Percentiles rank a stretch among this genome's conserved stretches.
Conservation (phyloP, 2,113 vertebrate species). For the Brachypodius melanocephalos region DNA sequence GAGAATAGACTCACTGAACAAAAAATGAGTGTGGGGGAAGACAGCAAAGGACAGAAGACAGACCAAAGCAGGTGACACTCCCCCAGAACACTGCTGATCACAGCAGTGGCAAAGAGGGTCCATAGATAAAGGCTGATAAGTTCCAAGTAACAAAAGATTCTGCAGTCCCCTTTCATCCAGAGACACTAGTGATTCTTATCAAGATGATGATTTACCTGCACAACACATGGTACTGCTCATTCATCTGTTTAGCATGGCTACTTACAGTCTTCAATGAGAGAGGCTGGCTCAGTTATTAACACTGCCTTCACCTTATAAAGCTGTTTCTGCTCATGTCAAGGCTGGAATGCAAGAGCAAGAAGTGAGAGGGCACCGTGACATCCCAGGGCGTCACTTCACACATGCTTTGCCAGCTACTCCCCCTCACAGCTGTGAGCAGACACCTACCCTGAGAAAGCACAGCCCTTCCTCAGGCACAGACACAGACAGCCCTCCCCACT, state of each 20-base stretch:
- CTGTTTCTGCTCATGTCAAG: neutral
- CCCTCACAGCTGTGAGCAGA: neutral
- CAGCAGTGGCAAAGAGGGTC: rapidly evolving
- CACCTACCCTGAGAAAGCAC: neutral
- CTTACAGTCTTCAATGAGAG: neutral
- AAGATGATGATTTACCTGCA: neutral
- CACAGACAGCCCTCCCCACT: neutral
- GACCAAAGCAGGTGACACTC: neutral
- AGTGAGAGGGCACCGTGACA: neutral
- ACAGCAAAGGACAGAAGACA: neutral
- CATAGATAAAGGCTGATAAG: neutral
- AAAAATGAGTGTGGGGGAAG: neutral
- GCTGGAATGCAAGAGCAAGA: neutral
- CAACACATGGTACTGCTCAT: neutral
- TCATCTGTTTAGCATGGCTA: neutral
- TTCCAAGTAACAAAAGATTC: neutral
- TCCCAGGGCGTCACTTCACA: neutral
- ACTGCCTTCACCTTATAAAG: neutral
- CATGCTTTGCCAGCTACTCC: neutral
- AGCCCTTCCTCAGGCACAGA: neutral
- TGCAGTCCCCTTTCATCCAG: neutral
- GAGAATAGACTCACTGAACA: neutral
- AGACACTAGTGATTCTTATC: rapidly evolving
- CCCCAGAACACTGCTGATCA: neutral
- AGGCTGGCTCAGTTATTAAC: neutral